Conservation (phyloP, 2,888 invertebrate species). For the Brachylomia viminalis region DNA sequence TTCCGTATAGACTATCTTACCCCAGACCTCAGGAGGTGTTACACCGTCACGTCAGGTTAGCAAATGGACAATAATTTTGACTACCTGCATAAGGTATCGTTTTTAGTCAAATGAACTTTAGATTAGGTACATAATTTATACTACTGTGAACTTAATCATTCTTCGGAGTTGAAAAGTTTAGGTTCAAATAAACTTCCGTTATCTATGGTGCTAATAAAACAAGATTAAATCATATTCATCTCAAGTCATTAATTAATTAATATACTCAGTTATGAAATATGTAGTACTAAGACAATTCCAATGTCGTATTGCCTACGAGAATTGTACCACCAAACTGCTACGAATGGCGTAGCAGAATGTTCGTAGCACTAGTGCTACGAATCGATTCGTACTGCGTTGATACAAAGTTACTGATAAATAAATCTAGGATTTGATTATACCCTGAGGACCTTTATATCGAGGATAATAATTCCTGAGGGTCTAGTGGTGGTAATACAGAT, state of each 20-base stretch:
- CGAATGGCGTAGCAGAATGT: conserved; percentile 79
- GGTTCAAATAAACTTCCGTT: not conserved
- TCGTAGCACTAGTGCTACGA: conserved; percentile 83
- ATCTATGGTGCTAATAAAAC: not conserved
- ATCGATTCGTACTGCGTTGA: conserved; percentile 58
- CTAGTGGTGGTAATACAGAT: not conserved
- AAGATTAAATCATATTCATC: not conserved
- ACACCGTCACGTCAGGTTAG: not conserved
- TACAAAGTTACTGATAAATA: conserved; percentile 48
- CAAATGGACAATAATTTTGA: not conserved
- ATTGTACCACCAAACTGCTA: conserved; percentile 72
- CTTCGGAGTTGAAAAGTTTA: not conserved
- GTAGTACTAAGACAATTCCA: conserved; percentile 26
- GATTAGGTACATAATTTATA: not conserved
- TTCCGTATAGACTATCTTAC: not conserved
- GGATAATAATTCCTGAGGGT: not conserved
- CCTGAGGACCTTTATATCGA: not conserved
- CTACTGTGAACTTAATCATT: not conserved
- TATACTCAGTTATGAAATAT: not conserved
- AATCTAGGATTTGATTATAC: conserved; percentile 35
- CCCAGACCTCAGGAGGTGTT: not conserved
- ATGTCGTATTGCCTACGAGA: conserved; percentile 58
- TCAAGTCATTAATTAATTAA: not conserved
- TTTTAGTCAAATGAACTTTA: conserved; percentile 3
- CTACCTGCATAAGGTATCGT: too few relatives aligned